Base-by-base conservation (phyloP, 2,888 invertebrate genomes). In the Pseudococcus jackbeardsleyi region DNA sequence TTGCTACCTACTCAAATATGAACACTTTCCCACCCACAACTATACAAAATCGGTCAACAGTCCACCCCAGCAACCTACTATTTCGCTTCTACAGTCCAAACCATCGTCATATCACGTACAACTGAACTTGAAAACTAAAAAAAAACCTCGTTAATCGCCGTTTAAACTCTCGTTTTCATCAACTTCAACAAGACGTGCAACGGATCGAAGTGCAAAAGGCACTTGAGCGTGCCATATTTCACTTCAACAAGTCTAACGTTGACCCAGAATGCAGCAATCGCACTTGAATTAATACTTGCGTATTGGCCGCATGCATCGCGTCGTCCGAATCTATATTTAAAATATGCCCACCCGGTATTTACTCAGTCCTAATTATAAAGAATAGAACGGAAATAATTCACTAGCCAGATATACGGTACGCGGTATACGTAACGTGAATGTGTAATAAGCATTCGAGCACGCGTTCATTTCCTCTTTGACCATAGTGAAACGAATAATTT, bases 361-460 rank as follows among this genome's bases (percentile, higher is more conserved):
- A 85, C 85, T 85, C 39, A 64, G 85, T 42, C 64, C 85, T 64
- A 85, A 85, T 85, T 85, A 85, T 64, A 85, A 85, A 59, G 85
- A 59, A 84, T 54, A 42, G 85, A 85, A 85, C 85, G 85, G 85
- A 85, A 85, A 85, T 85, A 85, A 19, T 54, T 48, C 46, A 64
- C 64, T 22, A 42, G 85, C 59, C 85, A 42, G 59, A 85, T 85
- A 64, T 19, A 85, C 64, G 15, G 42, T 42, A 42, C 42, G 42
- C 42, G 42, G 42, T 39, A 54, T 64, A 85, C 85, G 85, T 85
- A 39, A 64, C 64, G 12, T 42, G 85, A 85, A 85, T 85, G 85
- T 85, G 54, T 42, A 85, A 85, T 85, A 59, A 85, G 64, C 59
- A 64, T 64, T 64, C 39, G 59, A 85, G 85, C 85, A 64, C 59